Evolutionary conservation across 2,888 invertebrate species (phyloP).

Genomic region (Eupithecia subfuscata): DNA sequence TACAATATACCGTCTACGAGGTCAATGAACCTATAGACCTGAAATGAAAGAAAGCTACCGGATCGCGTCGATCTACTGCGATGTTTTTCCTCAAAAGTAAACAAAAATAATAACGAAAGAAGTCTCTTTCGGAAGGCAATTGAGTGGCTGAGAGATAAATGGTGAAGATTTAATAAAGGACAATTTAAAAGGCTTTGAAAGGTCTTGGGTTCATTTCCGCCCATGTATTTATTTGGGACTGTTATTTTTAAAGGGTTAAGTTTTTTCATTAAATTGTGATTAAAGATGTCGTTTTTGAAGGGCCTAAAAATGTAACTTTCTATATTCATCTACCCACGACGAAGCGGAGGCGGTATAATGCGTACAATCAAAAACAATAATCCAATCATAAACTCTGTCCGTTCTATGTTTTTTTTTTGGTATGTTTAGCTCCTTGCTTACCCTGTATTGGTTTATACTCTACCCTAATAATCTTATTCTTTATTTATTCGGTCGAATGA

Average conservation of each 20-base stretch:
- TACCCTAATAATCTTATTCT: not conserved
- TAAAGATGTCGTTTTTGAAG: not conserved
- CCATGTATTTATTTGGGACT: not conserved
- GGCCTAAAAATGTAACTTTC: not conserved
- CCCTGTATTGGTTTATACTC: not conserved
- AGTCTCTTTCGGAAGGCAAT: not conserved
- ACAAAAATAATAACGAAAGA: conserved; percentile 2
- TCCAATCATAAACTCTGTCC: not conserved
- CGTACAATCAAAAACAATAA: not conserved
- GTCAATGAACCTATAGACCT: conserved; percentile 1
- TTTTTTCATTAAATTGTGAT: not conserved
- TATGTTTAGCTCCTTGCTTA: not conserved
- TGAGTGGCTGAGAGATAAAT: not conserved
- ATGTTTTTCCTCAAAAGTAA: conserved; percentile 14
- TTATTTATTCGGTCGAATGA: not conserved
- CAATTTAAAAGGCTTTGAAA: not conserved
- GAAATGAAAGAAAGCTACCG: conserved; percentile 8
- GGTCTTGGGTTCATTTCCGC: not conserved
- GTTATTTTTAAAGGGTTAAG: not conserved
- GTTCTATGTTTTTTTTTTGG: not conserved
- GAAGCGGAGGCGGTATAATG: not conserved
- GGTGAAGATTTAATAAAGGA: not conserved
- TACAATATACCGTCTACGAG: not conserved
- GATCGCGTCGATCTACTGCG: not conserved
- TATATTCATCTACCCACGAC: not conserved